Percentiles rank a stretch among this genome's conserved stretches.
phyloP scores from a whole-genome alignment of 92 coral and sea anemone genomes.

The Epizoanthus illoricatus region DNA sequence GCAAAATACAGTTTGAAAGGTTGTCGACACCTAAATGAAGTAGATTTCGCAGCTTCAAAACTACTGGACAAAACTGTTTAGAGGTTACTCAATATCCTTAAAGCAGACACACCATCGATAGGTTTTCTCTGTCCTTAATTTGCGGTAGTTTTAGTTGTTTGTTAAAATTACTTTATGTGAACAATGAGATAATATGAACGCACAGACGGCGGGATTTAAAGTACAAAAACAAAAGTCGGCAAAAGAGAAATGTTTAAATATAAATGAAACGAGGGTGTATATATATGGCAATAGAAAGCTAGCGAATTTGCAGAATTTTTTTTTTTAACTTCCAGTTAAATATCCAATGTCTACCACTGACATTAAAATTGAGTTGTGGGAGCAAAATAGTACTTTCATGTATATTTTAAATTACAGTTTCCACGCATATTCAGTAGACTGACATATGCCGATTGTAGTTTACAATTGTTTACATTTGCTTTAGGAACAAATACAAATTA shows the following conservation, averaged over 20 bases:
- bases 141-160: neutral
- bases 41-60: conserved; percentile 3
- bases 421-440: neutral
- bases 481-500: conserved; percentile 27
- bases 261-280: neutral
- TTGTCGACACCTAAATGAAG: conserved; percentile 12
- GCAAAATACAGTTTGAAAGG: neutral
- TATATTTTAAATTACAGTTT: conserved; percentile 3
- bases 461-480: conserved; percentile 28
- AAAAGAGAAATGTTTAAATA: conserved; percentile 12
- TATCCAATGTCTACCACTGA: neutral
- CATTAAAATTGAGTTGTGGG: neutral
- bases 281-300: neutral
- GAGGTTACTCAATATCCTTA: neutral
- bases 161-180: conserved; percentile 7
- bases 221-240: neutral
- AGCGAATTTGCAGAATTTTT: neutral
- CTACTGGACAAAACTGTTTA: neutral
- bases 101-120: neutral
- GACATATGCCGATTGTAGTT: conserved; percentile 24
- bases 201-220: conserved; percentile 9
- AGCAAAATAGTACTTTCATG: neutral
- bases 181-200: conserved; percentile 22
- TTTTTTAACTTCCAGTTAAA: neutral
- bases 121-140: conserved; percentile 9